These are phyloP conservation scores for Cydia amplana DNA, from an alignment of 1,140 invertebrate species.

Conservation along the genomic window DNA sequence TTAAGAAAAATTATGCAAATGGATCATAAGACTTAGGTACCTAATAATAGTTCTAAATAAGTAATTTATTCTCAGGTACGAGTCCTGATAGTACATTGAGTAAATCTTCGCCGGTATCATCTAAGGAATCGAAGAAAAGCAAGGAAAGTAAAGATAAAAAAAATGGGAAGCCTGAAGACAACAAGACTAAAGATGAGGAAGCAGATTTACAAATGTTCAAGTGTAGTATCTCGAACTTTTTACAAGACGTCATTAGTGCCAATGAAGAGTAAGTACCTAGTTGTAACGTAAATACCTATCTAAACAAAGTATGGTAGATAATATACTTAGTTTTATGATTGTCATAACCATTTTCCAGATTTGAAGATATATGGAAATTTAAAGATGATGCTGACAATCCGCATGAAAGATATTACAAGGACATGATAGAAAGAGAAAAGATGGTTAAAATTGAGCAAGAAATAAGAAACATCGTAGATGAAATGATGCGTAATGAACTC, in stretches of 20 bases:
- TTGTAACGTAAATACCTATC: not conserved
- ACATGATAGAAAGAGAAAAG: slow-evolving; percentile 92
- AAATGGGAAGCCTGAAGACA: slow-evolving; percentile 70
- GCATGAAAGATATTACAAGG: slow-evolving; percentile 83
- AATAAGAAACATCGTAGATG: slow-evolving; percentile 90
- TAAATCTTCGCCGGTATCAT: slow-evolving; percentile 87
- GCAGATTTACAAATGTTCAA: slow-evolving; percentile 80
- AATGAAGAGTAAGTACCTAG: slow-evolving; percentile 81
- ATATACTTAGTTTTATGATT: slow-evolving; percentile 74
- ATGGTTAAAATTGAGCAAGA: slow-evolving; percentile 90
- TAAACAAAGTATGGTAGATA: slow-evolving; percentile 48
- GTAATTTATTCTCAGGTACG: slow-evolving; percentile 56
- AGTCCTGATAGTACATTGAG: slow-evolving; percentile 87
- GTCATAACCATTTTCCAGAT: slow-evolving; percentile 62
- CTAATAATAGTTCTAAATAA: not conserved
- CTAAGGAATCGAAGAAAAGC: slow-evolving; percentile 87
- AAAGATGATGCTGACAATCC: slow-evolving; percentile 87
- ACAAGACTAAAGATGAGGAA: slow-evolving; percentile 81
- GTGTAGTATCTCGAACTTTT: slow-evolving; percentile 80
- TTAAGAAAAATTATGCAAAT: not conserved
- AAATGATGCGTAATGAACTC: slow-evolving; percentile 91
- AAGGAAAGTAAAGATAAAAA: slow-evolving; percentile 81
- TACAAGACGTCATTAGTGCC: slow-evolving; percentile 80
- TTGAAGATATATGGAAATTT: slow-evolving; percentile 89
- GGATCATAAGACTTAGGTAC: not conserved